These are phyloP conservation scores for Pterostichus madidus DNA, from an alignment of 2,888 invertebrate species.

Conservation along the genomic window DNA sequence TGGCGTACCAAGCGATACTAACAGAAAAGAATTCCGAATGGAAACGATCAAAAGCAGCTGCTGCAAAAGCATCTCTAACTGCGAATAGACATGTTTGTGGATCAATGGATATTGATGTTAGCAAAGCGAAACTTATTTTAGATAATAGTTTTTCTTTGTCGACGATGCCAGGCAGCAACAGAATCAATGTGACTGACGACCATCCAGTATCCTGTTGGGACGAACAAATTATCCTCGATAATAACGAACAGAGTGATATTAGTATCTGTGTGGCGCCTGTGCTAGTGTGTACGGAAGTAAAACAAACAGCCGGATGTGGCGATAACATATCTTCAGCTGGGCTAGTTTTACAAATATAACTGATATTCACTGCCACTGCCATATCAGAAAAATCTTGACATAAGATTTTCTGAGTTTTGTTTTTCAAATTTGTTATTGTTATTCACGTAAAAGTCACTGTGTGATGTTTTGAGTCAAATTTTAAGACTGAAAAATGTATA, in stretches of 20 bases:
- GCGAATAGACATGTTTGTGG: constrained; percentile 91
- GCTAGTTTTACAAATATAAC: constrained; percentile 84
- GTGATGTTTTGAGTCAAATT: constrained; percentile 58
- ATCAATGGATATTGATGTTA: constrained; percentile 80
- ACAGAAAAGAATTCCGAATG: constrained; percentile 84
- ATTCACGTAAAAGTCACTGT: constrained; percentile 49
- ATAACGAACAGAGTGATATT: constrained; percentile 74
- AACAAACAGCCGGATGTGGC: constrained; percentile 91
- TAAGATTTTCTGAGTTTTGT: constrained; percentile 36
- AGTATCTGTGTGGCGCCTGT: constrained; percentile 92
- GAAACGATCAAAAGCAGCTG: constrained; percentile 88
- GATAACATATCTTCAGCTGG: constrained; percentile 95
- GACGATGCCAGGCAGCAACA: constrained; percentile 75
- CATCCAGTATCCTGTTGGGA: constrained; percentile 92
- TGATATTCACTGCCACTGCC: constrained; percentile 49
- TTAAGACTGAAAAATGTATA: constrained; percentile 60
- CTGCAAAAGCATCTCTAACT: constrained; percentile 90
- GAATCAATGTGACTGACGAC: constrained; percentile 76
- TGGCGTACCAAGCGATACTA: constrained; percentile 92
- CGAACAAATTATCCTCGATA: constrained; percentile 79
- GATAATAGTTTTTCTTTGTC: constrained; percentile 92
- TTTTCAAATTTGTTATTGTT: constrained; percentile 47
- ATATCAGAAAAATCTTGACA: constrained; percentile 33
- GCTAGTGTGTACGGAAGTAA: constrained; percentile 89
- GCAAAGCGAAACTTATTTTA: constrained; percentile 82